Evolutionary conservation across 2,888 invertebrate species (phyloP), one percentile per base, ranked within the genome.

Genomic region (Atethmia centrago): DNA sequence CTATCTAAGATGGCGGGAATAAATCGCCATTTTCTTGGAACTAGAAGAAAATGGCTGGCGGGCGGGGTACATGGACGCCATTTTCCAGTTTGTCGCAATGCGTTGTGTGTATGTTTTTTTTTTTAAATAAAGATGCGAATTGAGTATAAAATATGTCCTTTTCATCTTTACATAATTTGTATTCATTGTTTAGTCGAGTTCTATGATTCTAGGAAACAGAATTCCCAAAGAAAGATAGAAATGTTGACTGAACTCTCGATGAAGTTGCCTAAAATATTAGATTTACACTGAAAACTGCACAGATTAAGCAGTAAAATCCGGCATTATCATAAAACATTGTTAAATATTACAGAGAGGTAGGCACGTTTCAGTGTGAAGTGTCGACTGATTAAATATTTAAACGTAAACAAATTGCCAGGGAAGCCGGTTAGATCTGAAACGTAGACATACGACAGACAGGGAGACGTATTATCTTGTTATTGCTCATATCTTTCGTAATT

Each of bases 391-490:
- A 79, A 83, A 81, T 73, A 81, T 81, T 83, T 49, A 79, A 69
- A 51, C 4, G 66, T 73, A 71, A 83, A 79, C 80, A 83, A 21
- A 36, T 3, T 2, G 47, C 16, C 14, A 80, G 80, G 80, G 70
- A 67, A 83, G 74, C 70, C 74, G 69, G 51, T 67, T 53, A 42
- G 3, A 70, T 53, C 63, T 31, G 36, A 49, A 65, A 45, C 9
- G 53, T 53, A 81, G 81, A 81, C 81, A 0, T 83, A 79, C 81
- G 83, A 81, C 67, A 81, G 81, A 81, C 83, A 67, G 36, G 25
- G 16, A 63, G 58, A 71, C 25, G 16, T 12, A 47, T 1, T 47
- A 81, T 81, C 83, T 47, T 70, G 79, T 77, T 66, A 67, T 80
- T 73, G 40, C 36, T 82, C 28, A 56, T 78, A 72, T 73, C 47